Evolutionary conservation across 1,140 invertebrate species (phyloP), one percentile per base, ranked within the genome.

Genomic region (Vanessa tameamea): DNA sequence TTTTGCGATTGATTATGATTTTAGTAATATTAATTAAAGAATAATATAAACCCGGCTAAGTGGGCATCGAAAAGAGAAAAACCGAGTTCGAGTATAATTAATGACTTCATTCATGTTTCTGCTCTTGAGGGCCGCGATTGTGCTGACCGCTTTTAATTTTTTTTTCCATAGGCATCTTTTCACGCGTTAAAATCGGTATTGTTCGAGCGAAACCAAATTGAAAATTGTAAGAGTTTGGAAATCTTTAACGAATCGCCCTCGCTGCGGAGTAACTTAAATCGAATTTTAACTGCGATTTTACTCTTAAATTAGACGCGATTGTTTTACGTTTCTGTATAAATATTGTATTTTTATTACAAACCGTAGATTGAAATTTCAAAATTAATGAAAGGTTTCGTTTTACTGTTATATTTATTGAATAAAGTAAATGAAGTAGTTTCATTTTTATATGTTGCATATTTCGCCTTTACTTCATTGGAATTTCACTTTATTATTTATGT

Each of bases 21-120:
- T 63, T 69, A 37, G 6, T 12, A 43, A 51, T 69, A 59, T 37
- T 37, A 61, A 63, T 69, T 48, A 69, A 61, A 43, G 47, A 69
- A 69, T 37, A 69, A 69, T 48, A 61, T 73, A 73, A 76, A 67
- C 59, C 53, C 69, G 53, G 67, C 63, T 70, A 77, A 74, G 75
- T 72, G 80, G 73, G 81, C 73, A 75, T 75, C 73, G 69, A 61
- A 73, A 76, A 37, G 48, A 73, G 64, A 73, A 90, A 90, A 89
- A 92, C 85, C 84, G 82, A 82, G 82, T 84, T 88, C 83, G 82
- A 82, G 90, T 87, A 90, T 92, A 92, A 92, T 90, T 92, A 91
- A 92, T 90, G 88, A 85, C 87, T 89, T 90, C 90, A 92, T 92
- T 92, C 91, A 91, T 92, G 88, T 90, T 92, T 87, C 88, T 90